Evolutionary conservation across 2,113 vertebrate genomes (phyloP).

Genomic region (Shinisaurus crocodilurus): DNA sequence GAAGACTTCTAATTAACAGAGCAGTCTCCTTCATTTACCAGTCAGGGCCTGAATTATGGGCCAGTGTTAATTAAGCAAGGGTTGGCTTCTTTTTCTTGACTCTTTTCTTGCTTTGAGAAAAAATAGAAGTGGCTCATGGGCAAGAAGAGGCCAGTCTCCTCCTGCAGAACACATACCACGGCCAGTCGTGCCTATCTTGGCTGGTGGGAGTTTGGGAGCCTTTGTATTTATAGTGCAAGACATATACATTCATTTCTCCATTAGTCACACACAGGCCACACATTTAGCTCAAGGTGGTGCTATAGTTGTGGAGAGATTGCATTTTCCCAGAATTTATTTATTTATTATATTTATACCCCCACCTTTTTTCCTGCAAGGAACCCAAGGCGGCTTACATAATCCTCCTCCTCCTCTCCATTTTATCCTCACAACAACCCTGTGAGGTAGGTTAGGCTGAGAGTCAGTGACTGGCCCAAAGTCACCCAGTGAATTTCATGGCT

Average conservation of each 20-base stretch:
- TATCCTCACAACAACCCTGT: too few relatives aligned
- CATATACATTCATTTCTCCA: background rate
- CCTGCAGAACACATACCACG: background rate
- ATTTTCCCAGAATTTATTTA: too few relatives aligned
- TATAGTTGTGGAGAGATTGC: background rate
- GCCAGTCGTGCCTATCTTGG: background rate
- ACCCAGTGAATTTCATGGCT: too few relatives aligned
- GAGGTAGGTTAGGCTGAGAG: too few relatives aligned
- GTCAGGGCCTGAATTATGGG: slow-evolving; percentile 8
- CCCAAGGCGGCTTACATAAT: too few relatives aligned
- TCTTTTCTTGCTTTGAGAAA: background rate
- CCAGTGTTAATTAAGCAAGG: background rate
- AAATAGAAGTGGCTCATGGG: background rate
- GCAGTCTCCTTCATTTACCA: slow-evolving; percentile 38
- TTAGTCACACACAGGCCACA: background rate
- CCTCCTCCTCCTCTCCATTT: too few relatives aligned
- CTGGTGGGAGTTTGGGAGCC: background rate
- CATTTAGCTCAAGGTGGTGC: background rate
- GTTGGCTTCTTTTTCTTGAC: background rate
- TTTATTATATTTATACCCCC: too few relatives aligned
- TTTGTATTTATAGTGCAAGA: background rate
- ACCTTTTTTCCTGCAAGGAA: too few relatives aligned
- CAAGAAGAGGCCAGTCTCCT: background rate
- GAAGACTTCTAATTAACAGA: slow-evolving; percentile 50
- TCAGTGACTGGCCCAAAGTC: too few relatives aligned